phyloP scores from a whole-genome alignment of 2,888 invertebrate species.

The Celastrina argiolus region DNA sequence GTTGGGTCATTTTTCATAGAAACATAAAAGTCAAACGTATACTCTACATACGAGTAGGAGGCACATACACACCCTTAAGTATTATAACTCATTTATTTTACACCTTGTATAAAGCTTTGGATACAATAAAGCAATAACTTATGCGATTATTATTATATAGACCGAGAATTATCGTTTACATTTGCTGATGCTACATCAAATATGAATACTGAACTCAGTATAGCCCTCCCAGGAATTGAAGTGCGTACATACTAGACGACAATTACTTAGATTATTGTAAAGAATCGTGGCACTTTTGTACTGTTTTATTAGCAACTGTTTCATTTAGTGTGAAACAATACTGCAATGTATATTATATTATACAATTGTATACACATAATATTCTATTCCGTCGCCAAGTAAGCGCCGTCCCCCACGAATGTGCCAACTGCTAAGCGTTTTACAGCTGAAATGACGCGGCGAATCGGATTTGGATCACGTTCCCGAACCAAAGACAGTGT shows the following conservation, averaged over 20 bases:
- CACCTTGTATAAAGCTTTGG: neutral
- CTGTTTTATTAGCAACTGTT: neutral
- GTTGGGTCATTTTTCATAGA: no score
- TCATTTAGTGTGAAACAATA: no score
- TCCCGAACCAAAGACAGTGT: slow-evolving; percentile 65
- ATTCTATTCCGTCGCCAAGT: neutral
- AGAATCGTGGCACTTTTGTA: neutral
- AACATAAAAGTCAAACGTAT: no score
- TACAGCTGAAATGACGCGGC: slow-evolving; percentile 65
- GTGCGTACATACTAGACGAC: neutral
- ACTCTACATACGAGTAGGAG: no score
- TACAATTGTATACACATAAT: neutral
- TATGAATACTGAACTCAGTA: slow-evolving; percentile 60
- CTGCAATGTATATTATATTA: no score
- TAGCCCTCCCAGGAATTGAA: slow-evolving; percentile 59
- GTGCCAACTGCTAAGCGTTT: slow-evolving; percentile 71
- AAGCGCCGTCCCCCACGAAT: slow-evolving; percentile 50
- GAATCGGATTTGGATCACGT: slow-evolving; percentile 75
- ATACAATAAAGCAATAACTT: neutral
- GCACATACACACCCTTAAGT: no score
- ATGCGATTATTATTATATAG: neutral
- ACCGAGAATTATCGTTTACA: slow-evolving; percentile 6
- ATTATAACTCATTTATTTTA: no score
- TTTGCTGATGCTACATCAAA: slow-evolving; percentile 27
- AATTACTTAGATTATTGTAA: neutral